These are phyloP conservation scores for Ericerus pela DNA, from an alignment of 1,140 invertebrate genomes.

Conservation along the genomic window DNA sequence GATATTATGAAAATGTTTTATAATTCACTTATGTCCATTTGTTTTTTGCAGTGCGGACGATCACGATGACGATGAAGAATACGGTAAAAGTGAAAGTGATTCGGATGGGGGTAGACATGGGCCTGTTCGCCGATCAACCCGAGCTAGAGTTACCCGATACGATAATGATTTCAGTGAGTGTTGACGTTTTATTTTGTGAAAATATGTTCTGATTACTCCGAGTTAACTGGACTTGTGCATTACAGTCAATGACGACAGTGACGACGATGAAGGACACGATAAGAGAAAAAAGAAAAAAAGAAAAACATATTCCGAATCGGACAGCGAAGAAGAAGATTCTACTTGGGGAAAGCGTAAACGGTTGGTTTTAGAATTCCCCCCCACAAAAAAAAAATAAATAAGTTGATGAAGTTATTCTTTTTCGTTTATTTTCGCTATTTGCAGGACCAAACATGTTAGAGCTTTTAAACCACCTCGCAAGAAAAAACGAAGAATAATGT, in stretches of 20 bases:
- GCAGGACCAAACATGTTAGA: no score
- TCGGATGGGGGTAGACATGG: constrained; percentile 26
- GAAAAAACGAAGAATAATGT: no score
- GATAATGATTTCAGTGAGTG: constrained; percentile 42
- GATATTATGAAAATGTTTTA: no score
- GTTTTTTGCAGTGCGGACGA: not conserved
- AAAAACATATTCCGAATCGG: constrained; percentile 37
- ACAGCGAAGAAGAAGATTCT: constrained; percentile 42
- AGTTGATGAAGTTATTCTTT: no score
- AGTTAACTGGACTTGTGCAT: not conserved
- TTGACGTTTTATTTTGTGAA: no score
- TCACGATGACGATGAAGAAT: constrained; percentile 13
- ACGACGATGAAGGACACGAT: constrained; percentile 37
- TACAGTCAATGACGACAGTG: constrained; percentile 28
- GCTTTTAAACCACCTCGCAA: no score
- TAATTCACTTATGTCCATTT: no score
- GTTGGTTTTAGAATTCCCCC: no score
- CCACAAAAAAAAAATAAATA: no score
- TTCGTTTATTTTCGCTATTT: no score
- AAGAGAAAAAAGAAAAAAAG: constrained; percentile 38
- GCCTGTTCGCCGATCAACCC: constrained; percentile 39
- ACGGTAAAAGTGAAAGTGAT: constrained; percentile 17
- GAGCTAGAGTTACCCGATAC: constrained; percentile 37
- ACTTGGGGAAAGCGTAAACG: constrained; percentile 40
- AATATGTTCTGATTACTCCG: not conserved